Percentiles rank a stretch among this genome's conserved stretches.
Conservation (phyloP, 2,113 vertebrate genomes). For the Spea bombifrons region DNA sequence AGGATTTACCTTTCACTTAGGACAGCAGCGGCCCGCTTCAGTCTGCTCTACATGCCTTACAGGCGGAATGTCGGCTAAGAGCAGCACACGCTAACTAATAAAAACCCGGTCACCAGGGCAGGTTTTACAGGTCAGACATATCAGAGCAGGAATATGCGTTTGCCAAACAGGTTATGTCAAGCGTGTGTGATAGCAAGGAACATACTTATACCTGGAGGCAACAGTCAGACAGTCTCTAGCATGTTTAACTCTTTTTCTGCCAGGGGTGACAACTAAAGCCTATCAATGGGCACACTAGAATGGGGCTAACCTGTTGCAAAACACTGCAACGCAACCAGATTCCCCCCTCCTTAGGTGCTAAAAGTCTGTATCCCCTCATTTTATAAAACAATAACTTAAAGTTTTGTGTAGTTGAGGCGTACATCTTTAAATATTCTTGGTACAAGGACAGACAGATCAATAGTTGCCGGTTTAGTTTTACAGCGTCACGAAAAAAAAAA, state of each 20-base stretch:
- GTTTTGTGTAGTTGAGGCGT: too few relatives aligned
- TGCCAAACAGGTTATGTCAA: background rate
- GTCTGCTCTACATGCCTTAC: background rate
- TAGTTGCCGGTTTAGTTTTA: too few relatives aligned
- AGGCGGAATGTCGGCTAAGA: background rate
- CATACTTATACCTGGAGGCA: background rate
- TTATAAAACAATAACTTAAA: too few relatives aligned
- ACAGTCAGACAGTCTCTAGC: background rate
- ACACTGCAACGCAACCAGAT: too few relatives aligned
- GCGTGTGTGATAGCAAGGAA: background rate
- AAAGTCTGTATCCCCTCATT: too few relatives aligned
- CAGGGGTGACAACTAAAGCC: background rate
- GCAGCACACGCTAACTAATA: background rate
- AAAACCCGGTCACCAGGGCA: conserved; percentile 8
- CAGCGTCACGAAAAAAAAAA: too few relatives aligned
- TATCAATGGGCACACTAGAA: too few relatives aligned
- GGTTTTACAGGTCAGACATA: conserved; percentile 16
- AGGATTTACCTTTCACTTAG: too few relatives aligned
- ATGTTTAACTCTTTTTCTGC: background rate
- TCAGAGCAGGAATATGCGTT: background rate
- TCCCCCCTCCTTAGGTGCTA: too few relatives aligned
- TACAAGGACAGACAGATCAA: too few relatives aligned
- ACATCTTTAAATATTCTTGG: too few relatives aligned
- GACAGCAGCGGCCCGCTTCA: background rate
- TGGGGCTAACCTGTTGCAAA: too few relatives aligned